These are phyloP conservation scores for Andricus grossulariae DNA, from an alignment of 1,140 invertebrate species.

Conservation along the genomic window DNA sequence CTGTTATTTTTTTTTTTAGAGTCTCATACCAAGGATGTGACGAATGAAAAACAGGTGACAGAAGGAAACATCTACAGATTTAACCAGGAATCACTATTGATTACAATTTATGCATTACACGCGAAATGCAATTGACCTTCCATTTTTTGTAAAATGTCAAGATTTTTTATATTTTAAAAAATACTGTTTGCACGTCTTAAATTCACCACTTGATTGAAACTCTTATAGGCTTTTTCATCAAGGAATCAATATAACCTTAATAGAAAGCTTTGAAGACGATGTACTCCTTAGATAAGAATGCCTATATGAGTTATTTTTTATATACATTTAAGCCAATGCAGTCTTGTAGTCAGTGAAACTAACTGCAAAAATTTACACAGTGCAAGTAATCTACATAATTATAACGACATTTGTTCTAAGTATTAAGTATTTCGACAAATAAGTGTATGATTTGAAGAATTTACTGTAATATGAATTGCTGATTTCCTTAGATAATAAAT, in stretches of 20 bases:
- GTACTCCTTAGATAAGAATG: not conserved
- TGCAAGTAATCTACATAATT: slow-evolving; percentile 29
- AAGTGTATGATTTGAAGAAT: slow-evolving; percentile 18
- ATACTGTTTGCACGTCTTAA: not conserved
- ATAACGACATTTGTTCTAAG: slow-evolving; percentile 4
- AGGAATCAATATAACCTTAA: not conserved
- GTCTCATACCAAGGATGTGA: slow-evolving; percentile 67
- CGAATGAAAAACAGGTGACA: slow-evolving; percentile 54
- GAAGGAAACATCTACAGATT: not conserved
- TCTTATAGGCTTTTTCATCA: slow-evolving; percentile 9
- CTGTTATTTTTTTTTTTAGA: slow-evolving; percentile 55
- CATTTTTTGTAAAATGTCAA: not conserved
- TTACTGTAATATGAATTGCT: not conserved
- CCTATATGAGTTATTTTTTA: not conserved
- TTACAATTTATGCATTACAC: not conserved
- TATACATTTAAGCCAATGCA: slow-evolving; percentile 16
- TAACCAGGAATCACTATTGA: slow-evolving; percentile 17
- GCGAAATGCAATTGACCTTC: not conserved
- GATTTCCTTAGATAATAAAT: not conserved
- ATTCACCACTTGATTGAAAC: not conserved
- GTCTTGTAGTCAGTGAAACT: slow-evolving; percentile 6
- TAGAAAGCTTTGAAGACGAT: not conserved
- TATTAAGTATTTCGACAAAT: not conserved
- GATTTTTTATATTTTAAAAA: not conserved
- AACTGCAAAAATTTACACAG: slow-evolving; percentile 3